Evolutionary conservation across 2,797 vertebrate species (phyloP).

Genomic region (Melanotaenia trifasciata): DNA sequence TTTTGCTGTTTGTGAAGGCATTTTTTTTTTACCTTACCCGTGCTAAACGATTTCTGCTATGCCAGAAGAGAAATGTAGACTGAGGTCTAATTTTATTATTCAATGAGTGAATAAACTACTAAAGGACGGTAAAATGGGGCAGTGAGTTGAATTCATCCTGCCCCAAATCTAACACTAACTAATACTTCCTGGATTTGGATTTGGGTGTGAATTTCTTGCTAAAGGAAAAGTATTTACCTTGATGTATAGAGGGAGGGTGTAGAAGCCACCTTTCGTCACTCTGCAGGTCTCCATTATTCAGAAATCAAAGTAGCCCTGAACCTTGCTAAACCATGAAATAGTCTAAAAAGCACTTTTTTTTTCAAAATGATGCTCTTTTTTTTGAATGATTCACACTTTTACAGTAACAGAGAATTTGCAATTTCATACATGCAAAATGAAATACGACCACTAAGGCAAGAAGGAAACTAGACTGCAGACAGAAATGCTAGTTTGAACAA

Average conservation of each 20-base stretch:
- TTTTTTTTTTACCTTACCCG: constrained; percentile 15
- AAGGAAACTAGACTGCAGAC: background rate
- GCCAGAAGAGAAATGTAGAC: background rate
- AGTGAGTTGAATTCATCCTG: constrained; percentile 18
- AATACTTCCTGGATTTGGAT: constrained; percentile 26
- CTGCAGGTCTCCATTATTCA: constrained; percentile 54
- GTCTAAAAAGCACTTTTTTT: constrained; percentile 33
- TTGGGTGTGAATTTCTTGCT: constrained; percentile 43
- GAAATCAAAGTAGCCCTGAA: constrained; percentile 45
- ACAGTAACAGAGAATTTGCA: constrained; percentile 18
- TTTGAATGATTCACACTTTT: constrained; percentile 28
- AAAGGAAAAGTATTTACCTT: constrained; percentile 44
- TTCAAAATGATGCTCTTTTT: constrained; percentile 10
- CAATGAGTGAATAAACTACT: constrained; percentile 64
- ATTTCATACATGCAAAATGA: constrained; percentile 19
- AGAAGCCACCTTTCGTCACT: constrained; percentile 28
- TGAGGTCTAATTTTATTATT: constrained; percentile 26
- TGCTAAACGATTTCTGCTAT: constrained; percentile 31
- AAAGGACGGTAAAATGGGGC: constrained; percentile 39
- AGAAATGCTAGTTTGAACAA: background rate
- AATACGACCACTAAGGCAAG: background rate
- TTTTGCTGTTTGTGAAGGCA: constrained; percentile 20
- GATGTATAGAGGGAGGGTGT: constrained; percentile 28
- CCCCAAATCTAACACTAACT: constrained; percentile 40
- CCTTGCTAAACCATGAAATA: constrained; percentile 33